Conservation (phyloP, 2,888 invertebrate species). For the Monoplex corrugatus region DNA sequence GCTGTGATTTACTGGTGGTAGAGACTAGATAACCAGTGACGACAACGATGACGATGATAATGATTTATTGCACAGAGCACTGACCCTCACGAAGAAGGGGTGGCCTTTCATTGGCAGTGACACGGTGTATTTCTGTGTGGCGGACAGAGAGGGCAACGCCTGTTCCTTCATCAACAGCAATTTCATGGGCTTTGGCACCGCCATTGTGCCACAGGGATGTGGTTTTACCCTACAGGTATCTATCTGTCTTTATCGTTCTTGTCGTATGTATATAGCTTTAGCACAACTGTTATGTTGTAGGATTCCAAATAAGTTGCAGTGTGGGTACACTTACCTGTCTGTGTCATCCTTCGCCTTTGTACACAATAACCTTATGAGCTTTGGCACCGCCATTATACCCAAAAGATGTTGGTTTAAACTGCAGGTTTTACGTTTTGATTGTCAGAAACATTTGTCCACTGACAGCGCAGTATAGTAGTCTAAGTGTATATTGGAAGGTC, state of each 20-base stretch:
- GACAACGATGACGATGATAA: neutral
- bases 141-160: conserved; percentile 81
- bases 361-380: conserved; percentile 80
- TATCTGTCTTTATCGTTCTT: no score
- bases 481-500: no score
- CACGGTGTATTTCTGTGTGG: conserved; percentile 81
- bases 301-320: no score
- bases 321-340: no score
- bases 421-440: no score
- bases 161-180: conserved; percentile 82
- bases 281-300: no score
- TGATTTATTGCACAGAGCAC: conserved; percentile 58
- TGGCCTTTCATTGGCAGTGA: conserved; percentile 65
- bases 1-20: no score
- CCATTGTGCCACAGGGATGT: conserved; percentile 80
- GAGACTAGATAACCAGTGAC: no score
- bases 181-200: conserved; percentile 81
- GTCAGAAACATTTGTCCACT: no score
- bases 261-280: no score
- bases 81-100: conserved; percentile 60
- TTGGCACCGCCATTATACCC: conserved; percentile 81
- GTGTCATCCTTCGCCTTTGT: conserved; percentile 83
- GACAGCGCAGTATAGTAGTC: no score
- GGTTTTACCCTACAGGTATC: conserved; percentile 82
- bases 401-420: conserved; percentile 81